Evolutionary conservation across 2,888 invertebrate species (phyloP), one percentile per base, ranked within the genome.

Genomic region (Aphodius granarius): DNA sequence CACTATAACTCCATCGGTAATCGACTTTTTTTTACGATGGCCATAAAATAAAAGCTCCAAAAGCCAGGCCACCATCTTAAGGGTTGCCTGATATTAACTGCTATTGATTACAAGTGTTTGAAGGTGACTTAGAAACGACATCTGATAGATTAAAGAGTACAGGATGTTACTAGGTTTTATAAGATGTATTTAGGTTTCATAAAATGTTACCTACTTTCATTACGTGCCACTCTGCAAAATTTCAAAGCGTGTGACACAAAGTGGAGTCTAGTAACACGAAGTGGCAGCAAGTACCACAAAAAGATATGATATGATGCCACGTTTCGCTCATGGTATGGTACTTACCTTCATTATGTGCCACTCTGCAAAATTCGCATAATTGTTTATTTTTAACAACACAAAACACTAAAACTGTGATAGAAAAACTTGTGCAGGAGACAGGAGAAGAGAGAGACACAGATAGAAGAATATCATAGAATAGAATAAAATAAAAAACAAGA

Each of bases 401-500:
- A 23, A 43, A 13, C 43, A 43, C 21, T 19, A 21, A 68, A 13
- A 5, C 20, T 20, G 68, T 21, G 66, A 66, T 18, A 22, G 16
- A 15, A 9, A n/a, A 68, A 68, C n/a, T 20, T 18, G 68, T 22
- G 68, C n/a, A 65, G 16, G 68, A 68, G 21, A 16, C 6, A n/a
- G 13, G 22, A n/a, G 65, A n/a, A 65, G 15, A 68, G 21, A 68
- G 18, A 68, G 22, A 20, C 6, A 68, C 21, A 68, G 16, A 68
- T 13, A 20, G 22, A 68, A 68, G 68, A 68, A 20, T n/a, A n/a
- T n/a, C n/a, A n/a, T n/a, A n/a, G n/a, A n/a, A n/a, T n/a, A n/a
- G n/a, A n/a, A n/a, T n/a, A n/a, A 68, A 68, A 68, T 9, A 68
- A 18, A 68, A 68, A 21, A 16, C 20, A 20, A 68, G 22, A 68